Conservation (phyloP, 2,888 invertebrate genomes). For the Melanotus villosus region DNA sequence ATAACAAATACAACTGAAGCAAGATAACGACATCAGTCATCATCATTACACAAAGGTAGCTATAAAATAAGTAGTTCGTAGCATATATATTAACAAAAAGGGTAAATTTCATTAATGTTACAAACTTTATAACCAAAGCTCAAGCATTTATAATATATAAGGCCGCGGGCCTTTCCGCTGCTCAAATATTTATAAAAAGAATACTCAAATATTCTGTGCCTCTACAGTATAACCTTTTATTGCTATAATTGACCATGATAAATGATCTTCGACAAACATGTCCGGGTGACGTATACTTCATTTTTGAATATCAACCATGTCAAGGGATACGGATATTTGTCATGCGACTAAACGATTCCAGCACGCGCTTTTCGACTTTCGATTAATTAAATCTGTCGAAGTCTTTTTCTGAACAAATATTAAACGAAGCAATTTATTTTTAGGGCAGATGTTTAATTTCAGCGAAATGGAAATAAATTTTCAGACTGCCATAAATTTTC, state of each 20-base stretch:
- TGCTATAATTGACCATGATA: not conserved
- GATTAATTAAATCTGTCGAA: not conserved
- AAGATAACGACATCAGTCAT: too few relatives aligned
- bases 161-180: too few relatives aligned
- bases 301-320: not conserved
- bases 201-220: not conserved
- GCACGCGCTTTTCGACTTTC: not conserved
- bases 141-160: not conserved
- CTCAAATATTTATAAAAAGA: not conserved
- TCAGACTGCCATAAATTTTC: too few relatives aligned
- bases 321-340: not conserved
- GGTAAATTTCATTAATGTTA: too few relatives aligned
- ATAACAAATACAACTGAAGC: too few relatives aligned
- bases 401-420: not conserved
- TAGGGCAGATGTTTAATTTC: too few relatives aligned
- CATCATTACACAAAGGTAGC: too few relatives aligned
- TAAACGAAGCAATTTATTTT: too few relatives aligned
- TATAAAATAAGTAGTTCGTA: too few relatives aligned
- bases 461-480: too few relatives aligned
- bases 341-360: not conserved
- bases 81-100: too few relatives aligned
- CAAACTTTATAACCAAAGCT: not conserved
- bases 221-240: not conserved
- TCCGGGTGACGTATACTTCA: not conserved
- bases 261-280: not conserved